Evolutionary conservation across 2,113 vertebrate genomes (phyloP), one percentile per base, ranked within the genome.

Genomic region (Corythornis madagascariensis): DNA sequence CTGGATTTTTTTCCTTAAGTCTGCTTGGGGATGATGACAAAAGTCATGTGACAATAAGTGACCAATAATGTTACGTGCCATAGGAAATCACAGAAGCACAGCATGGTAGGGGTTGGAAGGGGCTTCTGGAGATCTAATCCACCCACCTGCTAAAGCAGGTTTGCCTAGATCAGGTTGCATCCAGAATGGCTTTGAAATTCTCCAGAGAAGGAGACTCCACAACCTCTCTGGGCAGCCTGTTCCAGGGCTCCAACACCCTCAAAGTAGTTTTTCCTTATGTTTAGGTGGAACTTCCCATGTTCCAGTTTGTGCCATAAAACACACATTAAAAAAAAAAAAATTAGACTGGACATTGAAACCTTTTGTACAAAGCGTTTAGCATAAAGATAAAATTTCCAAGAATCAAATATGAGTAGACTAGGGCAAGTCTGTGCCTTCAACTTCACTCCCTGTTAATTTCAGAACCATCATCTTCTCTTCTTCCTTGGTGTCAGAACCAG

Each of bases 401-500:
- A 91, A 73, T 10, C 22, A 64, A 89, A 6, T 59, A 61, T 76
- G 2, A 47, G 28, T 56, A 70, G 33, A 42, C 6, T 63, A 65
- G 12, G 40, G 53, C 11, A 89, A 86, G 14, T 18, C 29, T 11
- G 4, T 38, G 38, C 28, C 43, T 86, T 77, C 57, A 70, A 13
- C 25, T 77, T 76, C 14, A 71, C 3, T 33, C 20, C 7, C 28
- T 5, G 20, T 31, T 83, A 66, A 66, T 13, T 66, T 90, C 90
- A 86, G 78, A 91, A 76, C 26, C 77, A 93, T 33, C 11, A 82
- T n/a, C 11, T 91, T 82, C 56, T 57, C 35, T 47, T 88, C 42
- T 75, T 76, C 10, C 4, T 28, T 76, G 59, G 66, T 94, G 88
- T 47, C 89, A 84, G 90, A 90, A 89, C 55, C 61, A 90, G 77